Evolutionary conservation across 2,113 vertebrate species (phyloP).

Genomic region (Platycercus adscitus): DNA sequence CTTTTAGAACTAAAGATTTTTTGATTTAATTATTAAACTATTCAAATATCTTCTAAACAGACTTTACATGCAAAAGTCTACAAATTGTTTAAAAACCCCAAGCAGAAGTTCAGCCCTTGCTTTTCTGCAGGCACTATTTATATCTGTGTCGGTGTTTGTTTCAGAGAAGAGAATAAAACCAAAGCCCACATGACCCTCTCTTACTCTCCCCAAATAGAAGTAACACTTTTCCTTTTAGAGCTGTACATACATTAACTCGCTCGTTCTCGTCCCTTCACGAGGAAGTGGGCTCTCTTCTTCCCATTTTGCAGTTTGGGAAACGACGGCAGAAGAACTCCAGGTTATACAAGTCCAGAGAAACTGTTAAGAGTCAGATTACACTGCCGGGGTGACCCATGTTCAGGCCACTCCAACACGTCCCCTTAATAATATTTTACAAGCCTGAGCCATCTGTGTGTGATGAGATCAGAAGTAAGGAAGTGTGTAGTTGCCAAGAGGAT

Average conservation of each 20-base stretch:
- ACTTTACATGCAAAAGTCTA: constrained; percentile 15
- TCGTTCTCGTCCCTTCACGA: neutral
- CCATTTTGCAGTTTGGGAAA: constrained; percentile 11
- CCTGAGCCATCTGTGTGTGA: constrained; percentile 63
- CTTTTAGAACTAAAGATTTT: constrained; percentile 7
- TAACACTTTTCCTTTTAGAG: neutral
- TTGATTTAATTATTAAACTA: constrained; percentile 41
- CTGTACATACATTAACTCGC: neutral
- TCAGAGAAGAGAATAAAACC: constrained; percentile 38
- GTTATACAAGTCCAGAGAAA: constrained; percentile 31
- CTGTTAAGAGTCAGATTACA: constrained; percentile 34
- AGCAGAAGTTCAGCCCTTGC: neutral
- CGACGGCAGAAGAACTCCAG: neutral
- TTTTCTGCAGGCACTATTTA: constrained; percentile 56
- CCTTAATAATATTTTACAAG: constrained; percentile 68
- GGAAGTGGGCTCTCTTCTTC: neutral
- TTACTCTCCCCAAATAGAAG: constrained; percentile 14
- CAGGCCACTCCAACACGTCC: constrained; percentile 58
- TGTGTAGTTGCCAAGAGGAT: constrained; percentile 65
- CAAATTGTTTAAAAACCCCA: neutral
- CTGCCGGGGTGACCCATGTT: constrained; percentile 51
- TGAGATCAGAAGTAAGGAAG: constrained; percentile 70
- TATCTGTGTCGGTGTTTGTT: constrained; percentile 32
- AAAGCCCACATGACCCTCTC: constrained; percentile 11
- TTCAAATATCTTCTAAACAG: constrained; percentile 11